These are phyloP conservation scores for Rynchops niger DNA, from an alignment of 2,113 vertebrate genomes.

Conservation along the genomic window DNA sequence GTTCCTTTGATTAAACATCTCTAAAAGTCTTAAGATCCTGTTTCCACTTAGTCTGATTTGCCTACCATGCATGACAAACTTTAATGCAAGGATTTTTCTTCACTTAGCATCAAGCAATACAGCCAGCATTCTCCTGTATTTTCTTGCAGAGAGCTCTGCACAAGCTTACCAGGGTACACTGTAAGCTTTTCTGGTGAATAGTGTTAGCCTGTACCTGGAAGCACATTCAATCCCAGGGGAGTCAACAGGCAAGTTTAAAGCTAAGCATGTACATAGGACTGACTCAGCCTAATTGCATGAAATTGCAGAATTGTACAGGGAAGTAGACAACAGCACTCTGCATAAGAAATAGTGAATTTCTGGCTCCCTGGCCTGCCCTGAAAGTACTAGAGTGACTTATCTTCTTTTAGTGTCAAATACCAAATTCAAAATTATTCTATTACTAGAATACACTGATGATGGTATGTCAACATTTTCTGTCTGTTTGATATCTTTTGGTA, in stretches of 20 bases:
- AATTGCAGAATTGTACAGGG: background rate
- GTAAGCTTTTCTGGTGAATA: background rate
- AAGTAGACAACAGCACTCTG: background rate
- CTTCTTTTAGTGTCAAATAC: background rate
- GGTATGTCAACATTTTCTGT: background rate
- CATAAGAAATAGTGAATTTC: background rate
- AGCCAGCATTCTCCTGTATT: background rate
- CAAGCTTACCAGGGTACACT: background rate
- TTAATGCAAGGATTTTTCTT: background rate
- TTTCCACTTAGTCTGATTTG: background rate
- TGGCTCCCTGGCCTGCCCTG: background rate
- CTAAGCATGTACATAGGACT: background rate
- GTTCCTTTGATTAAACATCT: background rate
- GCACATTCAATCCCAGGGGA: background rate
- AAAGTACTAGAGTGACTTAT: background rate
- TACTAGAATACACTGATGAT: background rate
- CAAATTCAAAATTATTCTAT: background rate
- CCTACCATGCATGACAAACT: background rate
- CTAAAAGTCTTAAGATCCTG: background rate
- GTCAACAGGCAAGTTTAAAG: background rate
- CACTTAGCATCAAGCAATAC: background rate
- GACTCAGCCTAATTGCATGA: background rate
- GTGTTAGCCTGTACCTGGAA: background rate
- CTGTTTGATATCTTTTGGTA: background rate
- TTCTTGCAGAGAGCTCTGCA: background rate